These are phyloP conservation scores for Brachionus sp. DNA, from an alignment of 1,140 invertebrate genomes.

Conservation along the genomic window DNA sequence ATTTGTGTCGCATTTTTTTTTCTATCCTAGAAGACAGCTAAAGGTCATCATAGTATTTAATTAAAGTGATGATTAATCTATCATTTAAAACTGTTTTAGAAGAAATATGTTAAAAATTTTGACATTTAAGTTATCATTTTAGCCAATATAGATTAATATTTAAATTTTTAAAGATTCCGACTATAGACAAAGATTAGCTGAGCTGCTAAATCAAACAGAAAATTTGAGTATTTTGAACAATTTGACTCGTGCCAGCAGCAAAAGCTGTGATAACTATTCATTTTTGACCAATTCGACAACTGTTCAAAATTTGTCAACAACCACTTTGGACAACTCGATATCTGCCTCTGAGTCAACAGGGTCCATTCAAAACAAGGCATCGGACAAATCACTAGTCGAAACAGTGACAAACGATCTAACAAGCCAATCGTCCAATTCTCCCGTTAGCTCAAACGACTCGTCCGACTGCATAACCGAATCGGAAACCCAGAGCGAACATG, in stretches of 20 bases:
- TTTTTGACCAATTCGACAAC: conserved; percentile 4
- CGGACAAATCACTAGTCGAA: neutral
- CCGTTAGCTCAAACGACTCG: conserved; percentile 28
- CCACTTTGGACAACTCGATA: neutral
- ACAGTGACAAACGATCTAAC: conserved; percentile 10
- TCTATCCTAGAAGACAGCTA: no score
- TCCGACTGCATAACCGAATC: neutral
- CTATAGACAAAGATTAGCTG: neutral
- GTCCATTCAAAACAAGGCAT: neutral
- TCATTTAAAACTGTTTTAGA: neutral
- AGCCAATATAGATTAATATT: neutral
- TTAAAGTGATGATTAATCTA: no score
- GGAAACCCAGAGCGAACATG: neutral
- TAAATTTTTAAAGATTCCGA: neutral
- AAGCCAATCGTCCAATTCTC: conserved; percentile 9
- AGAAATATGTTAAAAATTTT: neutral
- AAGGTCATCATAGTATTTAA: no score
- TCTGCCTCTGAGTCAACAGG: neutral
- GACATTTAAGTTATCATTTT: neutral
- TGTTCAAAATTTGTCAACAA: conserved; percentile 8
- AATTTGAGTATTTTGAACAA: neutral
- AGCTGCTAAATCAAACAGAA: neutral
- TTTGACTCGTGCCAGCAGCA: neutral
- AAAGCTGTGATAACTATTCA: conserved; percentile 33
- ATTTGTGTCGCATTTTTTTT: no score